Evolutionary conservation across 2,113 vertebrate genomes (phyloP).

Genomic region (Phrynosoma platyrhinos): DNA sequence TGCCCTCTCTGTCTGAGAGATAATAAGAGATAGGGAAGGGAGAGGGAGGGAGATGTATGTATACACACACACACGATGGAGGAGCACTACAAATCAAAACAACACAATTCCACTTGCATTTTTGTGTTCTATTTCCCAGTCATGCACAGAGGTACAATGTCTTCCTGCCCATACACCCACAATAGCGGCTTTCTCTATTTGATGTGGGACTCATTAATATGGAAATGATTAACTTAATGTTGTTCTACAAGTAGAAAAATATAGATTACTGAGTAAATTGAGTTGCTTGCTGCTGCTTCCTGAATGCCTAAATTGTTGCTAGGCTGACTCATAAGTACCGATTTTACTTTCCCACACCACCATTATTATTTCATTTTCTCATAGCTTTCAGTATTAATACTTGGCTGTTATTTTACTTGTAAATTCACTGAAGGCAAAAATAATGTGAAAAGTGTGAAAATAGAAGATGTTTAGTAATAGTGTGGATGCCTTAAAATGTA

Average conservation of each 20-base stretch:
- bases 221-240: slow-evolving; percentile 55
- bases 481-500: no score
- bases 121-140: slow-evolving; percentile 24
- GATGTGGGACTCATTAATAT: slow-evolving; percentile 49
- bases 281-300: slow-evolving; percentile 36
- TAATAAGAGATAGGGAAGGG: no score
- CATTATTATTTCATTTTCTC: slow-evolving; percentile 35
- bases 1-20: no score
- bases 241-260: slow-evolving; percentile 47
- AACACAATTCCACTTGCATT: slow-evolving; percentile 12
- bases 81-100: background rate
- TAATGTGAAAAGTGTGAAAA: no score
- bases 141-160: slow-evolving; percentile 14
- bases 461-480: background rate
- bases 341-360: background rate
- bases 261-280: slow-evolving; percentile 38
- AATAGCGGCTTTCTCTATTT: slow-evolving; percentile 43
- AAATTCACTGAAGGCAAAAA: background rate
- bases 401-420: background rate
- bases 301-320: slow-evolving; percentile 29
- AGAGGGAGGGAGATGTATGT: no score
- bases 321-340: slow-evolving; percentile 27
- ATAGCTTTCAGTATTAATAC: slow-evolving; percentile 31
- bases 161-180: slow-evolving; percentile 51
- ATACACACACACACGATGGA: no score